Percentiles rank a stretch among this genome's conserved stretches.
phyloP scores from a whole-genome alignment of 2,797 vertebrate species.

The Gobio occitaniae region DNA sequence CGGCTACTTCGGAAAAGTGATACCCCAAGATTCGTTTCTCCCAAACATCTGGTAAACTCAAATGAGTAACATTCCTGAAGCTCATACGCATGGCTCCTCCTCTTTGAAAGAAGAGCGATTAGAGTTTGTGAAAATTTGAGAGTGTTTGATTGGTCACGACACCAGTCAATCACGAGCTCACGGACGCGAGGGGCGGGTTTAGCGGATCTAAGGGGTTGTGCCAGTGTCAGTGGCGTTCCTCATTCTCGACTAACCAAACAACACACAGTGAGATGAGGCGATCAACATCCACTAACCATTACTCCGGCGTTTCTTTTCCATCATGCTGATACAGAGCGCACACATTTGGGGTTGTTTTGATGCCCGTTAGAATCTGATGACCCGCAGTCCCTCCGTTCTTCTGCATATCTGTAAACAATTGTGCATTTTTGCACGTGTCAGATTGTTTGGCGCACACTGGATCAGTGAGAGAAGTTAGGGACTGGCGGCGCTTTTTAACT shows the following conservation, averaged over 20 bases:
- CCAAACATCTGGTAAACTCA: slow-evolving; percentile 57
- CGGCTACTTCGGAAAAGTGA: background rate
- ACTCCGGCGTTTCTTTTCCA: slow-evolving; percentile 9
- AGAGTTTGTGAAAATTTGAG: slow-evolving; percentile 22
- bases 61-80: slow-evolving; percentile 41
- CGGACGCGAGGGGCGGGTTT: slow-evolving; percentile 60
- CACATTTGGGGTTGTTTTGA: slow-evolving; percentile 17
- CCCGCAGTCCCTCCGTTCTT: slow-evolving; percentile 1
- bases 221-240: slow-evolving; percentile 71
- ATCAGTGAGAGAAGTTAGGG: slow-evolving; percentile 1
- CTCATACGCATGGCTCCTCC: slow-evolving; percentile 51
- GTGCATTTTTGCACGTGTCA: slow-evolving; percentile 30
- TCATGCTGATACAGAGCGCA: slow-evolving; percentile 16
- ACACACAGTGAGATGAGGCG: slow-evolving; percentile 22
- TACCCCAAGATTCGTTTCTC: slow-evolving; percentile 4
- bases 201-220: slow-evolving; percentile 64
- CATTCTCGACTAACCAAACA: slow-evolving; percentile 65
- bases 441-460: background rate
- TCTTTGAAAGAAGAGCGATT: slow-evolving; percentile 25
- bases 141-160: slow-evolving; percentile 65
- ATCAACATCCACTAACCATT: background rate
- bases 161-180: slow-evolving; percentile 62
- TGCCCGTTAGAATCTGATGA: background rate
- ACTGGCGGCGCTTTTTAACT: slow-evolving; percentile 64
- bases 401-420: slow-evolving; percentile 17